Evolutionary conservation across 2,888 invertebrate genomes (phyloP).

Genomic region (Conchocele bisecta): DNA sequence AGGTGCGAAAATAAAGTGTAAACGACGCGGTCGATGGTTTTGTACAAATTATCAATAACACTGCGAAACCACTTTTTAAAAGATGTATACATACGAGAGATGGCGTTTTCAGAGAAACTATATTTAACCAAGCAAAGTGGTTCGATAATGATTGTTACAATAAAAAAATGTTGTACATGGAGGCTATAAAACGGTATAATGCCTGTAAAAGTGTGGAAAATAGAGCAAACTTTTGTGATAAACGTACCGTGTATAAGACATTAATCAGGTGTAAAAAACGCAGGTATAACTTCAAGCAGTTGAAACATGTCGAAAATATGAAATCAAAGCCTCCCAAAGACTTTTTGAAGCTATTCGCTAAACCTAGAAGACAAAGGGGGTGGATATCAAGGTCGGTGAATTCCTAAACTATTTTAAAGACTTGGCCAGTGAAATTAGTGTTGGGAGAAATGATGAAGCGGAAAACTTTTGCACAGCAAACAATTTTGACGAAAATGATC

Average conservation of each 20-base stretch:
- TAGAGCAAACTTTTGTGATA: neutral
- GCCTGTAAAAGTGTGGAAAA: neutral
- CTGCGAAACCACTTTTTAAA: neutral
- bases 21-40: neutral
- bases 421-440: neutral
- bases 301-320: slow-evolving; percentile 4
- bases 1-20: slow-evolving; percentile 1
- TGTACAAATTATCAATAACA: neutral
- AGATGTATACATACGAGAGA: neutral
- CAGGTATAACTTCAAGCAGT: neutral
- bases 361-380: neutral
- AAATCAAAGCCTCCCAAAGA: slow-evolving; percentile 7
- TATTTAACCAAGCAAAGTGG: neutral
- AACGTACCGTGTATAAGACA: neutral
- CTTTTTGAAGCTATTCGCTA: slow-evolving; percentile 13
- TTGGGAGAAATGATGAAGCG: neutral
- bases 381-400: neutral
- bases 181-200: neutral
- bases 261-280: neutral
- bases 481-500: neutral
- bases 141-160: slow-evolving; percentile 10
- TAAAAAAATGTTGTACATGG: neutral
- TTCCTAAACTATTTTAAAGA: slow-evolving; percentile 6
- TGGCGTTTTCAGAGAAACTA: neutral
- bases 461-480: slow-evolving; percentile 8